Evolutionary conservation across 2,888 invertebrate species (phyloP), one percentile per base, ranked within the genome.

Genomic region (Hypselothyrea guttata): DNA sequence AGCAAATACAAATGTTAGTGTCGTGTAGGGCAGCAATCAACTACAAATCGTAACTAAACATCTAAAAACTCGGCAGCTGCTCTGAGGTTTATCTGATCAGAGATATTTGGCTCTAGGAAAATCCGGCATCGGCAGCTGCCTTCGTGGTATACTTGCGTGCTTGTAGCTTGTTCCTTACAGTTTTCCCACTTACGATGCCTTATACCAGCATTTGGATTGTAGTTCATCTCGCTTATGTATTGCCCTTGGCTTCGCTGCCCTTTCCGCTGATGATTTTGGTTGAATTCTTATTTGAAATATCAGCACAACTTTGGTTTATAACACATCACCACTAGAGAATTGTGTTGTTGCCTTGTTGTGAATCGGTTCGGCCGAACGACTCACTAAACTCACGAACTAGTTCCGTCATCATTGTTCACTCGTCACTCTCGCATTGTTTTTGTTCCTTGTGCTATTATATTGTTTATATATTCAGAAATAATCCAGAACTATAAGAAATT

Each of bases 101-200:
- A 40, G 12, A 30, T 37, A 15, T 27, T 4, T n/a, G n/a, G 27
- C 9, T 18, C 16, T 59, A 49, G 5, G 4, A 34, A 28, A 34
- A 33, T 37, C 30, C 46, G 44, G 31, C 51, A 35, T 38, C 37
- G 28, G 58, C 56, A 46, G 53, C 48, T 46, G 58, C 42, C 34
- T 59, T 65, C 60, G 66, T 66, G 65, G 67, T 69, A 68, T 84
- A 86, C 88, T 88, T 88, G 88, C 86, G 71, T 70, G 44, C 81
- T 78, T 82, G 68, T 74, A 71, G 84, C 86, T 84, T 88, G 78
- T 83, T 79, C 83, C 88, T 88, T 89, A 88, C 88, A 86, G 69
- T 87, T 86, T 74, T 86, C 75, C 77, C 83, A 90, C 90, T 90
- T 90, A 90, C 90, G 89, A 74, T 88, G 88, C 83, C 89, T 84